Base-by-base conservation (phyloP, 2,888 invertebrate species). In the Cataglyphis rosenhaueri region DNA sequence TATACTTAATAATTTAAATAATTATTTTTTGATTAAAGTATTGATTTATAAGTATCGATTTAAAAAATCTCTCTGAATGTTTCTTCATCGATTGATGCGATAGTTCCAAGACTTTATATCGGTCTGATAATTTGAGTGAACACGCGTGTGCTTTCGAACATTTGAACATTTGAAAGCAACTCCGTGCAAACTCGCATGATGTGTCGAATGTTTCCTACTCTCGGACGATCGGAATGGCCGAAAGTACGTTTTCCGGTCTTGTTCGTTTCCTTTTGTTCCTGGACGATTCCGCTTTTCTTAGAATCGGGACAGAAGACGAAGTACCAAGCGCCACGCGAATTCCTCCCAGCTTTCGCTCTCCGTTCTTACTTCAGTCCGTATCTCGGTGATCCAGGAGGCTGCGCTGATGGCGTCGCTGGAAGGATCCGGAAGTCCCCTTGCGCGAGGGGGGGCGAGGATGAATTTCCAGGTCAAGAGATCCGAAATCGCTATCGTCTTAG, bases 401-500 rank as follows among this genome's bases (percentile, higher is more conserved):
- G 61, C 59, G 76, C 44, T 57, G 74, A 65, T 35, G 41, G 29
- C 64, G 74, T 41, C 70, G 81, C 64, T 82, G 78, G 71, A 83
- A 78, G 85, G 87, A 85, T 88, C 85, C 83, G 78, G 81, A 84
- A 85, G 84, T 88, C 85, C 81, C 83, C 84, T 78, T 84, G 64
- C 66, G 82, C 70, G 86, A 86, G 65, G 81, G 52, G 52, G 18
- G 21, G 29, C 70, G 70, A 78, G 68, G 64, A 83, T 62, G 75
- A 89, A 82, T 91, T 90, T 91, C 91, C 91, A 85, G 90, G 88
- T 90, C 91, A 91, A 81, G 89, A 82, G 83, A 89, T 59, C 82
- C 82, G 75, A 84, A 85, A 91, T 91, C 88, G 89, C 91, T 91
- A 90, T 87, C 90, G 88, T 87, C 87, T 90, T 90, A 89, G 84